Percentiles rank a stretch among this genome's conserved stretches.
Evolutionary conservation across 2,888 invertebrate genomes (phyloP).

Genomic region (Sicus ferrugineus): DNA sequence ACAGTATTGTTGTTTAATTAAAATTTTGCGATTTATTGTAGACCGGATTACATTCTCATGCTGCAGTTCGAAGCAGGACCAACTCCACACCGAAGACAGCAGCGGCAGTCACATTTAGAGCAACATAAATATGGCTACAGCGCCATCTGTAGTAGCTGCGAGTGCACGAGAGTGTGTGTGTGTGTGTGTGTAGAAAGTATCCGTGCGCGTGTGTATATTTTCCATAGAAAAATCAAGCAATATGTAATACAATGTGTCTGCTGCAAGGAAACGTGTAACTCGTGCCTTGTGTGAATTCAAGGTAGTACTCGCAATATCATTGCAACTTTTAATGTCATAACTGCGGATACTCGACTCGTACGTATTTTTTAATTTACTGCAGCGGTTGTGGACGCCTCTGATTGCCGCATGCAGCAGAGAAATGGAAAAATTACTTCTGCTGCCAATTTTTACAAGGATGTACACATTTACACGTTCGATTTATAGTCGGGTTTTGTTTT

Average conservation of each 20-base stretch:
- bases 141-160: constrained; percentile 13
- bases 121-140: constrained; percentile 24
- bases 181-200: too few species aligned
- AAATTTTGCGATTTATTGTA: constrained; percentile 27
- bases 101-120: constrained; percentile 23
- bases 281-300: constrained; percentile 16
- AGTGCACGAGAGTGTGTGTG: neutral
- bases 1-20: constrained; percentile 23
- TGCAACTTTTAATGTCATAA: constrained; percentile 23
- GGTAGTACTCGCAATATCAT: constrained; percentile 6
- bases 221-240: constrained; percentile 1
- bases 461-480: neutral
- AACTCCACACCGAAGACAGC: constrained; percentile 8
- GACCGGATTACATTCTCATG: constrained; percentile 8
- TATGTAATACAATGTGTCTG: neutral
- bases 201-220: too few species aligned
- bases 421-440: too few species aligned
- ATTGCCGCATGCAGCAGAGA: neutral
- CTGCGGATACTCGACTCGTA: constrained; percentile 6
- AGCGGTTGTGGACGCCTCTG: neutral
- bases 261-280: neutral
- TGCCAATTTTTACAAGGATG: neutral
- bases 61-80: constrained; percentile 7
- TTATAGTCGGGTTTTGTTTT: neutral
- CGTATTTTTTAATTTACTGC: constrained; percentile 20